Evolutionary conservation across 92 coral and sea anemone genomes (phyloP).

Genomic region (Actinernus sp.): DNA sequence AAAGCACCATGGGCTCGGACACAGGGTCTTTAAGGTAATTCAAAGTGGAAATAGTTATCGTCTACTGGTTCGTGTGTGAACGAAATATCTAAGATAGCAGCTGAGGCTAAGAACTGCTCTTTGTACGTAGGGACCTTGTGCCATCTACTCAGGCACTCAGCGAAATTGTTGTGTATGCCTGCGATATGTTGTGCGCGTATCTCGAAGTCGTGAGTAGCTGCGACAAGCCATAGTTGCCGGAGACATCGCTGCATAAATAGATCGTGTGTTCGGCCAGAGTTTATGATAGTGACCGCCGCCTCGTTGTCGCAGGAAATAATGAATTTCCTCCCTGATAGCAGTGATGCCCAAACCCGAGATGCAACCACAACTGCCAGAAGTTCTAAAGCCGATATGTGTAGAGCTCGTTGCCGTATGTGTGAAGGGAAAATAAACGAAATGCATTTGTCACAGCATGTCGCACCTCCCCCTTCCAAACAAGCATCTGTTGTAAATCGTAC

Average conservation of each 20-base stretch:
- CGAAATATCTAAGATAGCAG: too few species aligned
- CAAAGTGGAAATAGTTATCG: too few species aligned
- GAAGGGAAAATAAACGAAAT: not conserved
- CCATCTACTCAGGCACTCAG: constrained; percentile 43
- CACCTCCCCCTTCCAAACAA: constrained; percentile 27
- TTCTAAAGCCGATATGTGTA: constrained; percentile 12
- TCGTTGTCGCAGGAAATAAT: constrained; percentile 31
- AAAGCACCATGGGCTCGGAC: too few species aligned
- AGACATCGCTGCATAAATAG: constrained; percentile 37
- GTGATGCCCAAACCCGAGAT: not conserved
- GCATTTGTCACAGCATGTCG: constrained; percentile 28
- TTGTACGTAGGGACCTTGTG: constrained; percentile 3
- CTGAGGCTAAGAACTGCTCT: not conserved
- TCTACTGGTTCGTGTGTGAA: too few species aligned
- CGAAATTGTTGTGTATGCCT: constrained; percentile 21
- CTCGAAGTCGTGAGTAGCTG: constrained; percentile 27
- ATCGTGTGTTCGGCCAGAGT: constrained; percentile 3
- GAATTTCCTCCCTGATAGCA: constrained; percentile 1
- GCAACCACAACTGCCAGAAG: constrained; percentile 4
- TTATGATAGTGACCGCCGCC: constrained; percentile 16
- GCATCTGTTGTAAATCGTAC: constrained; percentile 34
- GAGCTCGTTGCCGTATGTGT: not conserved
- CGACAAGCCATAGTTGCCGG: constrained; percentile 30
- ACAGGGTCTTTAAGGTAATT: too few species aligned
- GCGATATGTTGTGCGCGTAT: constrained; percentile 11